A percentile compares a stretch with the other conserved stretches of the same genome.
These are phyloP conservation scores for Cavia porcellus DNA, from an alignment of 2,113 vertebrate genomes.

Conservation along the genomic window DNA sequence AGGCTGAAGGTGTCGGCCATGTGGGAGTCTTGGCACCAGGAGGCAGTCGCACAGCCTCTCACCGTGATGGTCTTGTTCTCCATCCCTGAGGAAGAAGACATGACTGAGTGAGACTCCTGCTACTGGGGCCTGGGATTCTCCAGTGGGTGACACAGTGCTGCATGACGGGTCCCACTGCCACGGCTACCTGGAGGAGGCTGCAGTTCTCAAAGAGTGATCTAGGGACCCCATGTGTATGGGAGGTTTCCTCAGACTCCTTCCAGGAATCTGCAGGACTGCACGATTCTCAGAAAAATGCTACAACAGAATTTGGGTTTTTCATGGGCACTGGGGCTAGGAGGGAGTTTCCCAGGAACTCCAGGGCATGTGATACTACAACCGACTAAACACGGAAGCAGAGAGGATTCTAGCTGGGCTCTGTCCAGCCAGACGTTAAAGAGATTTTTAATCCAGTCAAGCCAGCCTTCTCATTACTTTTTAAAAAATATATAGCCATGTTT, in stretches of 20 bases:
- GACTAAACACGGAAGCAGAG: background rate
- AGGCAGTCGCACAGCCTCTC: slow-evolving; percentile 63
- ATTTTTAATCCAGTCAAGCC: background rate
- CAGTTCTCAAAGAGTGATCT: background rate
- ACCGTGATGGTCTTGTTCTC: background rate
- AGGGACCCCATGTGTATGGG: background rate
- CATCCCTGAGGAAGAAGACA: slow-evolving; percentile 30
- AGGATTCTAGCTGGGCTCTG: slow-evolving; percentile 18
- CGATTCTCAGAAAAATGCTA: background rate
- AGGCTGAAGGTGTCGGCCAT: slow-evolving; percentile 62
- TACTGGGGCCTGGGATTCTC: background rate
- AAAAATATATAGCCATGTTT: background rate
- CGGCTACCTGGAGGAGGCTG: background rate
- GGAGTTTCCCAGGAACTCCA: slow-evolving; percentile 52
- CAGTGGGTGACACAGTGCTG: background rate
- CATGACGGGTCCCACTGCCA: background rate
- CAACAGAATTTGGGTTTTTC: background rate
- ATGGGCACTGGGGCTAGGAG: background rate
- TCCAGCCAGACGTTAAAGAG: slow-evolving; percentile 13
- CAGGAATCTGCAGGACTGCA: background rate
- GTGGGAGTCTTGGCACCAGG: slow-evolving; percentile 70
- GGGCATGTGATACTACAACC: background rate
- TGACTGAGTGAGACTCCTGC: background rate
- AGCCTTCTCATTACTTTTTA: background rate
- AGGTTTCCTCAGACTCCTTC: background rate